Base-by-base conservation (phyloP, 2,113 vertebrate species). In the Oplegnathus fasciatus region DNA sequence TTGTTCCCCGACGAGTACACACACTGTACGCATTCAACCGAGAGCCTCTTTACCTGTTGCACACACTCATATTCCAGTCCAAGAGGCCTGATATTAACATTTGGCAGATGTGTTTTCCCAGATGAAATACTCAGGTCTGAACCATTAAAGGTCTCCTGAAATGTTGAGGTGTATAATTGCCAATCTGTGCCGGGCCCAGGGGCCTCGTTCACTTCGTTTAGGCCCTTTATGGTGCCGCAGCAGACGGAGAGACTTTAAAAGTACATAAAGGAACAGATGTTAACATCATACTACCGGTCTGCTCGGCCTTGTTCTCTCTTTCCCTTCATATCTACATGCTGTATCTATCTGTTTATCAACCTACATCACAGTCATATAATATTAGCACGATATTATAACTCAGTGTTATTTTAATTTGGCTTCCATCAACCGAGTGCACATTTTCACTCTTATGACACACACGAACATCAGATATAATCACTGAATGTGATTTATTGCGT, bases 231-330 rank as follows among this genome's bases (percentile, higher is more conserved):
- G 81, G 69, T 13, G 58, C 75, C 18, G 60, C 67, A 72, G 85
- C 90, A 92, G 89, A 90, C 24, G 84, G 88, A 73, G 80, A 80
- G 86, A 78, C 61, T 90, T 89, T 75, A 86, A 78, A 86, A 85
- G 78, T 79, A 86, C 86, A 86, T 88, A 85, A 92, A 91, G 75
- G 84, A 91, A 75, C 91, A 93, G 88, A 91, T 93, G 91, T 89
- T 86, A 83, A 86, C 80, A 78, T 90, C 72, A 87, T 26, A 52
- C 54, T 72, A 46, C 32, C 61, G 28, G 42, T 83, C 79, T 88
- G 73, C 58, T 83, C 61, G 64, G 54, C 44, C 54, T 78, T 34
- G 34, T 37, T 80, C 24, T 32, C 61, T 64, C 22, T 70, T 8
- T 76, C 26, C 73, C 30, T 54, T 30, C 65, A 3, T 57, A n/a